Conservation (phyloP, 2,113 vertebrate species). For the Pseudorectes ferrugineus region DNA sequence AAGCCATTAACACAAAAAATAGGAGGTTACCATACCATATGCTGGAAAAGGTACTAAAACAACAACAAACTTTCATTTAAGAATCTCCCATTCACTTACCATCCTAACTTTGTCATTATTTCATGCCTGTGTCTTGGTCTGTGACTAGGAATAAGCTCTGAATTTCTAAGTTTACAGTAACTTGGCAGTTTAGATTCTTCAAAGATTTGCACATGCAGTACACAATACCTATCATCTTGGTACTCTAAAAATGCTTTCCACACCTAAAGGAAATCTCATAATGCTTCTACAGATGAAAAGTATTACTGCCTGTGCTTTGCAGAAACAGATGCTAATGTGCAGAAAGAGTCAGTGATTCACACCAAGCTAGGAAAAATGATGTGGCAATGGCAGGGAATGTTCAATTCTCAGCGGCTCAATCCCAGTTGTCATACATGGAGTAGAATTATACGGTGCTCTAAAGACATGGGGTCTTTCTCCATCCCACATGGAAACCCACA, state of each 20-base stretch:
- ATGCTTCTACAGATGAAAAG: neutral
- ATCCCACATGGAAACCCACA: neutral
- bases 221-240: neutral
- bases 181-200: neutral
- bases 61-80: neutral
- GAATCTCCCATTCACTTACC: neutral
- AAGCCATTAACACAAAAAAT: neutral
- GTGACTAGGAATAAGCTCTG: neutral
- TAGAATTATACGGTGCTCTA: neutral
- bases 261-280: neutral
- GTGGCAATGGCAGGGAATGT: neutral
- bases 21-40: neutral
- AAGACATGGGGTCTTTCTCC: neutral
- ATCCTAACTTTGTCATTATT: neutral
- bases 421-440: neutral
- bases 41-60: neutral
- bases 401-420: neutral
- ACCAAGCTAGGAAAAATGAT: neutral
- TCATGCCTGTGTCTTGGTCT: neutral
- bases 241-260: neutral
- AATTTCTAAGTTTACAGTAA: neutral
- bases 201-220: neutral
- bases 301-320: neutral
- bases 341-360: neutral
- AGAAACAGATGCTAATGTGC: neutral